A percentile compares a stretch with the other conserved stretches of the same genome.
Conservation (phyloP, 2,113 vertebrate species). For the Psilopsiagon aymara region DNA sequence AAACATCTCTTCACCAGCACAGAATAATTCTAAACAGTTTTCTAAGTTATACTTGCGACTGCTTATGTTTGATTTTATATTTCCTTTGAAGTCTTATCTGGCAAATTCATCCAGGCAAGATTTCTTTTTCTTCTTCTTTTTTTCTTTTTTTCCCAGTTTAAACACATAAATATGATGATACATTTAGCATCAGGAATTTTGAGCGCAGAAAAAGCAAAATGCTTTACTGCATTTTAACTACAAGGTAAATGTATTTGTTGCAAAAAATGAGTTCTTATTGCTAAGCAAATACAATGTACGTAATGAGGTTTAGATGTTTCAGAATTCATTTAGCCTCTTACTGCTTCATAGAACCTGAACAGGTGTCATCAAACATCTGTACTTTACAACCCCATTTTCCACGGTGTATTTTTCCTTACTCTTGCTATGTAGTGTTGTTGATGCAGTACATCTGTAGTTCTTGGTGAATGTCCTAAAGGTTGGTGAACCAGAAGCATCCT, state of each 20-base stretch:
- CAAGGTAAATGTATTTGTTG: slow-evolving; percentile 68
- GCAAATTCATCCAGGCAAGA: slow-evolving; percentile 17
- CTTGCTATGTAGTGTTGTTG: slow-evolving; percentile 79
- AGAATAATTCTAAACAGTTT: slow-evolving; percentile 46
- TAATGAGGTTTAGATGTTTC: slow-evolving; percentile 38
- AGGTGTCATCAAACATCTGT: slow-evolving; percentile 50
- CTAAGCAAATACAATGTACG: slow-evolving; percentile 43
- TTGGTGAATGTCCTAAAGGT: slow-evolving; percentile 65
- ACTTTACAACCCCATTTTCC: slow-evolving; percentile 47
- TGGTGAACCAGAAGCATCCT: slow-evolving; percentile 67
- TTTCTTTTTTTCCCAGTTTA: background rate
- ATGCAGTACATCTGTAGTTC: slow-evolving; percentile 74
- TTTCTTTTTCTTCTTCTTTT: background rate
- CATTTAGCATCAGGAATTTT: slow-evolving; percentile 64
- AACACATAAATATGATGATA: slow-evolving; percentile 32
- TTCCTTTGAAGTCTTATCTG: slow-evolving; percentile 53
- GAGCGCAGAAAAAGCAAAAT: background rate
- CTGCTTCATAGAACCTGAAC: slow-evolving; percentile 40
- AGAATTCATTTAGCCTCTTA: slow-evolving; percentile 58
- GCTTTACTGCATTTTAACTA: slow-evolving; percentile 23
- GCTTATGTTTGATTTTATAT: slow-evolving; percentile 67
- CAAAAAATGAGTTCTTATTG: slow-evolving; percentile 62
- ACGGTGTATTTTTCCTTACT: slow-evolving; percentile 61
- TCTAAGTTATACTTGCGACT: slow-evolving; percentile 60
- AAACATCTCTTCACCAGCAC: slow-evolving; percentile 72